Percentiles rank a stretch among this genome's conserved stretches.
These are phyloP conservation scores for Onychomys arenicola DNA, from an alignment of 2,797 vertebrate species.

Conservation along the genomic window DNA sequence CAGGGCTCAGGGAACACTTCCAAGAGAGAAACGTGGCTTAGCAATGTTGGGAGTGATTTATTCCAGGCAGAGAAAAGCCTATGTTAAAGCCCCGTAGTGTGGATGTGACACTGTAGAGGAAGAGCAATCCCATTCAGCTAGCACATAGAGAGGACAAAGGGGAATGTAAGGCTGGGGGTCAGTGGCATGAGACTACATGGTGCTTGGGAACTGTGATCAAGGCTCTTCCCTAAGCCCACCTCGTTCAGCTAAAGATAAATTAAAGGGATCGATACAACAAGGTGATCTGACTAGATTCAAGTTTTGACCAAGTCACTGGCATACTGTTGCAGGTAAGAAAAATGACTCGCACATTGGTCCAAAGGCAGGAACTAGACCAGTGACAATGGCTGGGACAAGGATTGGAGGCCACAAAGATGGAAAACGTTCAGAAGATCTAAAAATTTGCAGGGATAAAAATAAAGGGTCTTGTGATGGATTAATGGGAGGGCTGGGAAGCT, in stretches of 20 bases:
- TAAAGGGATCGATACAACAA: neutral
- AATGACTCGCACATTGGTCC: neutral
- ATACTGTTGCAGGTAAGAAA: neutral
- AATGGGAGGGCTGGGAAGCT: neutral
- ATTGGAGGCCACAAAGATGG: neutral
- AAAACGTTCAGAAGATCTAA: slow-evolving; percentile 17
- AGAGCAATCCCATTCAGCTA: neutral
- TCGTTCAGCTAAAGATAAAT: slow-evolving; percentile 20
- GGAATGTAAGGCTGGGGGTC: neutral
- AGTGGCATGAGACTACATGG: neutral
- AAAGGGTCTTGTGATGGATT: neutral
- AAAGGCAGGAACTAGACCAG: neutral
- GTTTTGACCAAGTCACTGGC: neutral
- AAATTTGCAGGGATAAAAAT: neutral
- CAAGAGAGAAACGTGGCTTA: neutral
- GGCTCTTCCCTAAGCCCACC: rapidly evolving
- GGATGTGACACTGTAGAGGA: neutral
- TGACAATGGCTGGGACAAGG: neutral
- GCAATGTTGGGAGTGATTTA: neutral
- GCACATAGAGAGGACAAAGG: neutral
- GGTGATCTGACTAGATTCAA: neutral
- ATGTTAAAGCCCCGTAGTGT: neutral
- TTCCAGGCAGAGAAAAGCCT: neutral
- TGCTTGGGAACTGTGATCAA: neutral
- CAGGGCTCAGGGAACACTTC: neutral